Base-by-base conservation (phyloP, 2,113 vertebrate species). In the Thomomys bottae region DNA sequence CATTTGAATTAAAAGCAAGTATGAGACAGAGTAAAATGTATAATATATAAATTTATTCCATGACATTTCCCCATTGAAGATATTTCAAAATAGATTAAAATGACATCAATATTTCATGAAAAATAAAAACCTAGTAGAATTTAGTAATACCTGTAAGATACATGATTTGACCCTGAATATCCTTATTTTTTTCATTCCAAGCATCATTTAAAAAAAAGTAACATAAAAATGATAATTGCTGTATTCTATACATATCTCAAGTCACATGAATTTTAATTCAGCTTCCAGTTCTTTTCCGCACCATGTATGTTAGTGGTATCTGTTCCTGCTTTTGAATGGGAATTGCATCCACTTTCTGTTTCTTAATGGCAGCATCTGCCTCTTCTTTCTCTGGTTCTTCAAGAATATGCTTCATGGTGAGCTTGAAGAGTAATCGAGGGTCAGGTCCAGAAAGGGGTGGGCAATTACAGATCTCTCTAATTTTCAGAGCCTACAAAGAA, bases 391-490 rank as follows among this genome's bases (percentile, higher is more conserved):
- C 91, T 93, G 95, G 88, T 0, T 93, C 96, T 92, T 98, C 97
- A 95, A 99, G 96, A 83, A 99, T 80, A 93, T 95, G 94, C 23
- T 96, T 97, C 94, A 98, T 96, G 1, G 92, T 98, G 94, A 98
- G 96, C 95, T 70, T 97, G 97, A 99, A 99, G 88, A 98, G 77
- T 57, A 96, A 94, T 15, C 99, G 98, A 93, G 99, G 99, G 97
- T 99, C 99, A 36, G 97, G 94, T 81, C 95, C 97, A 84, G 99
- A 97, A 73, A 99, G 98, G 28, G 98, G 96, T 3, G 99, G 98
- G 81, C 99, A 99, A 72, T 98, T 96, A 91, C 99, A 99, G 73
- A 72, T 96, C 79, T 98, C 98, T 94, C 99, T 98, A 95, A 99
- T 96, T 97, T 98, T 98, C 96, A 99, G 97, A 95, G 98, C 99